Base-by-base conservation (phyloP, 1,140 invertebrate species). In the Parasteatoda tepidariorum region DNA sequence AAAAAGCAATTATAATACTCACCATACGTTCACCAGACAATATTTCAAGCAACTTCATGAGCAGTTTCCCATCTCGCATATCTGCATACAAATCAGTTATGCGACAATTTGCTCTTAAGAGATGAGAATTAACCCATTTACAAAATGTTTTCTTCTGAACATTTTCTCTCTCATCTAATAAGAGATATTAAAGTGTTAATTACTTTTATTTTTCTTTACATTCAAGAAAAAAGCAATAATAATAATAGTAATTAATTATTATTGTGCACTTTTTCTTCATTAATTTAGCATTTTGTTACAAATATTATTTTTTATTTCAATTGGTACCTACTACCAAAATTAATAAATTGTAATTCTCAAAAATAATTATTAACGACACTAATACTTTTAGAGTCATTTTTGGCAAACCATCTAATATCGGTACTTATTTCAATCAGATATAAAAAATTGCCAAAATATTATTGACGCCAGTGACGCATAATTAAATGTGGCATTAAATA, bases 81-180 rank as follows among this genome's bases (percentile, higher is more conserved):
- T 99, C 98, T 85, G 96, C 93, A 89, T 99, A 99, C 4, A 99
- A 91, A 91, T 99, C 98, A 85, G 93, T 93, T 86, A 99, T 98
- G 86, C 96, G 95, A 88, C 93, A 95, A 76, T 96, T 96, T 81
- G 98, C 97, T 57, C 98, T 93, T 55, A 98, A 96, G 85, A 99
- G 91, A 90, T 99, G 98, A 15, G 98, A 99, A 89, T 99, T 99
- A 54, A 99, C 97, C 97, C 97, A 98, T 95, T 99, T 99, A 89
- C 97, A 96, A 90, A 99, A 99, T 24, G 98, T 99, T 90, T 99
- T 99, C 93, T 99, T 99, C 90, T 99, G 98, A 83, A 99, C 98
- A 89, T 94, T 95, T 91, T 99, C 98, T 92, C 98, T 94, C 92
- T 99, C 98, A 92, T 98, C 98, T 84, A 34, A 22, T 33, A 67